Percentiles rank a stretch among this genome's conserved stretches.
Conservation (phyloP, 2,888 invertebrate species). For the Helobdella robusta region DNA sequence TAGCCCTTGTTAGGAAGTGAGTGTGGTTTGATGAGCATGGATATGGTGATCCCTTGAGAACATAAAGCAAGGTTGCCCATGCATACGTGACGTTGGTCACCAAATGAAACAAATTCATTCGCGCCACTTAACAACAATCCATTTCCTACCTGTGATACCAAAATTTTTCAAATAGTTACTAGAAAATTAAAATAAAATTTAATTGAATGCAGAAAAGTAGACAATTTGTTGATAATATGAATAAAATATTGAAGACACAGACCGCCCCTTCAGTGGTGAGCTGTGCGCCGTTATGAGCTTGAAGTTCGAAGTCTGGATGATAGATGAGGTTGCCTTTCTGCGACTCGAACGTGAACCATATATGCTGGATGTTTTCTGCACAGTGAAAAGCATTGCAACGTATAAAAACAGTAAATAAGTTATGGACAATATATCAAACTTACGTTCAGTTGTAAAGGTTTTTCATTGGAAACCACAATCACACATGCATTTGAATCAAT, state of each 20-base stretch:
- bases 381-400: not conserved
- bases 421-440: not conserved
- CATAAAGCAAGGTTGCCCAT: conserved; percentile 40
- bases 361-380: conserved; percentile 43
- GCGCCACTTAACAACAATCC: conserved; percentile 39
- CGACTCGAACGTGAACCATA: conserved; percentile 45
- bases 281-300: conserved; percentile 41
- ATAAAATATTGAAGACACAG: too few relatives aligned
- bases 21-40: conserved; percentile 27
- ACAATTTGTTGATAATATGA: too few relatives aligned
- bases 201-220: too few relatives aligned
- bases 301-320: conserved; percentile 42
- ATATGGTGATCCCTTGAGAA: conserved; percentile 32
- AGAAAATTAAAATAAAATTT: too few relatives aligned
- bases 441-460: not conserved
- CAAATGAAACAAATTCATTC: conserved; percentile 41
- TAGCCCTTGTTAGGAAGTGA: conserved; percentile 37
- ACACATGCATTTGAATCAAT: too few relatives aligned
- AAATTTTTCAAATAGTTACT: too few relatives aligned
- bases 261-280: conserved; percentile 38
- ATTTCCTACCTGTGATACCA: conserved; percentile 42
- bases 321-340: conserved; percentile 36
- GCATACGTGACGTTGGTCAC: conserved; percentile 39
- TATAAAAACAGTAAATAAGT: not conserved
- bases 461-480: not conserved